These are phyloP conservation scores for Coelogynopora nodosa DNA, from an alignment of 2,888 invertebrate genomes.

Conservation along the genomic window DNA sequence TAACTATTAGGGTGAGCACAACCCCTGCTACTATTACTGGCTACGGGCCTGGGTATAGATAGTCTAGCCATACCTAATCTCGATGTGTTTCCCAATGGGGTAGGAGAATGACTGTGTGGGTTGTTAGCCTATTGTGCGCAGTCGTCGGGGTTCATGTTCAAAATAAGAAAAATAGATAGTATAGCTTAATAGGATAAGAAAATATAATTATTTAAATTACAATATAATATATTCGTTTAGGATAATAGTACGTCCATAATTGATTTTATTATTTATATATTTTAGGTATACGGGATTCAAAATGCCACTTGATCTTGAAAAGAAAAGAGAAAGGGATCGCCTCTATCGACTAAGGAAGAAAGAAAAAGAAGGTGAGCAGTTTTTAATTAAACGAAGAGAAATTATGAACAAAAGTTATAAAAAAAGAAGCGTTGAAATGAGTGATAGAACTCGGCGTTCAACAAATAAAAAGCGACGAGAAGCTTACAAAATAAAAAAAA, in stretches of 20 bases:
- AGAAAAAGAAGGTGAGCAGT: background rate
- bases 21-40: too few relatives aligned
- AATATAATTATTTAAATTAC: too few relatives aligned
- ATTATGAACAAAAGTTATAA: background rate
- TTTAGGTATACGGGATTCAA: background rate
- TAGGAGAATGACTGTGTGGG: too few relatives aligned
- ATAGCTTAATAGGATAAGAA: too few relatives aligned
- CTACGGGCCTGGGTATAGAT: too few relatives aligned
- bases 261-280: background rate
- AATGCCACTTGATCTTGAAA: background rate
- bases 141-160: too few relatives aligned
- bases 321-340: background rate
- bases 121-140: too few relatives aligned
- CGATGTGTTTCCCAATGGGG: too few relatives aligned
- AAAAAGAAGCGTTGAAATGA: background rate
- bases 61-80: too few relatives aligned
- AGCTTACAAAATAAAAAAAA: background rate
- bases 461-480: background rate
- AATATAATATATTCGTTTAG: background rate
- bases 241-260: background rate
- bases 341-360: background rate
- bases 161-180: too few relatives aligned
- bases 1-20: too few relatives aligned
- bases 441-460: background rate
- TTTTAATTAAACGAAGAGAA: background rate